A percentile compares a stretch with the other conserved stretches of the same genome.
Evolutionary conservation across 2,797 vertebrate genomes (phyloP).

Genomic region (Catharus ustulatus): DNA sequence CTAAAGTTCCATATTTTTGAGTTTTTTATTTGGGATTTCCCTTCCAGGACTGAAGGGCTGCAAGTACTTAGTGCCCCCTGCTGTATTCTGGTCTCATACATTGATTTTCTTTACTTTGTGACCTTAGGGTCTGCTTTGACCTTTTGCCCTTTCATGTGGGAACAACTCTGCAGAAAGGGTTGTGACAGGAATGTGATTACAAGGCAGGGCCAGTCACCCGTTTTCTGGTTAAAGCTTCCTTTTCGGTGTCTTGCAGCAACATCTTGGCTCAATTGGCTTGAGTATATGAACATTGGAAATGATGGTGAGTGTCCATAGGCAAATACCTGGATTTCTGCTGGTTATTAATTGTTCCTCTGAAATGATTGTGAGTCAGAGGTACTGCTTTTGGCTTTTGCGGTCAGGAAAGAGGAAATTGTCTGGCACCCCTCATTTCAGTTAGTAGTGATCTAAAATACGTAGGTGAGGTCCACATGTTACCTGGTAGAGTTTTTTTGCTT

Average conservation of each 20-base stretch:
- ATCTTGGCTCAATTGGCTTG: background rate
- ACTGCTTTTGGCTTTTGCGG: background rate
- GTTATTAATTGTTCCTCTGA: background rate
- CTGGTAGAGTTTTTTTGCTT: background rate
- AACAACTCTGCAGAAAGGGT: background rate
- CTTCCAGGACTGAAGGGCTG: background rate
- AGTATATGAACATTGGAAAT: background rate
- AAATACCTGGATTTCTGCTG: background rate
- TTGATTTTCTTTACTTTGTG: background rate
- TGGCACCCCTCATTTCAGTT: background rate
- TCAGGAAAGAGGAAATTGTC: background rate
- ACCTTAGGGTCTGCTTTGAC: background rate
- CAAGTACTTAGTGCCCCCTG: constrained; percentile 12
- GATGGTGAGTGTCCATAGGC: background rate
- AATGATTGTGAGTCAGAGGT: background rate
- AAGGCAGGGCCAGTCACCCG: background rate
- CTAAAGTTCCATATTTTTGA: background rate
- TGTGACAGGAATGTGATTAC: accelerated
- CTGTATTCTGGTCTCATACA: background rate
- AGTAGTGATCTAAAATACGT: background rate
- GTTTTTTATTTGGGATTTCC: background rate
- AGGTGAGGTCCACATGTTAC: background rate
- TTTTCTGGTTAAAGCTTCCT: background rate
- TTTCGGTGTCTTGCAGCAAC: background rate
- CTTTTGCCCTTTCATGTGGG: background rate